Evolutionary conservation across 2,113 vertebrate species (phyloP), one percentile per base, ranked within the genome.

Genomic region (Polyodon spathula): DNA sequence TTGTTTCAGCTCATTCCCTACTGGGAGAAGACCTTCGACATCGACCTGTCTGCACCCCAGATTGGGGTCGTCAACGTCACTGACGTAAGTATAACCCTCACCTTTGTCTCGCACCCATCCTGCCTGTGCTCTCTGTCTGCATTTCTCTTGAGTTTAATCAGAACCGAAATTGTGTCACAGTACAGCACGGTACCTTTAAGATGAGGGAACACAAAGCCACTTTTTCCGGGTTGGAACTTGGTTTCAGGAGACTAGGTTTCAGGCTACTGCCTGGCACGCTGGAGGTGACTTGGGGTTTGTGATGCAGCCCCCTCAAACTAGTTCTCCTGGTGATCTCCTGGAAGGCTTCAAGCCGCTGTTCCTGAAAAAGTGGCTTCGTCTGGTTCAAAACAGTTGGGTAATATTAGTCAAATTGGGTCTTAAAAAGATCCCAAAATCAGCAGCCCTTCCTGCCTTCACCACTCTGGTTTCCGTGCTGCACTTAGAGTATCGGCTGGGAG

Each of bases 11-110:
- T 96, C 75, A 90, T 94, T 60, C 90, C 92, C 0, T 96, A 96
- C 76, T 96, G 93, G 93, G 92, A 96, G 80, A 94, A 84, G 76
- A 96, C 90, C 0, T 96, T 96, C 43, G 74, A 70, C 27, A 93
- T 96, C 6, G 91, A 94, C 75, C 79, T 96, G 8, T 84, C 85
- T 2, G 87, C 83, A 56, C 93, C 93, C 48, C 90, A 94, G 65
- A 93, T 96, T 4, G 93, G 93, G 6, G 86, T 96, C 41, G 88
- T 96, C 65, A 91, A 94, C 14, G 84, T 91, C n/a, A 86, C 84
- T 9, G 92, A 96, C 63, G 93, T 94, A 72, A 94, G 93, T 81
- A 7, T 55, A 16, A 27, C 14, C 54, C 41, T n/a, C 44, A 48
- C 43, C 4, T 57, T n/a, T 57, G 40, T 40, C 4, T 55, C 12